Evolutionary conservation across 2,797 vertebrate species (phyloP), one percentile per base, ranked within the genome.

Genomic region (Balearica regulorum): DNA sequence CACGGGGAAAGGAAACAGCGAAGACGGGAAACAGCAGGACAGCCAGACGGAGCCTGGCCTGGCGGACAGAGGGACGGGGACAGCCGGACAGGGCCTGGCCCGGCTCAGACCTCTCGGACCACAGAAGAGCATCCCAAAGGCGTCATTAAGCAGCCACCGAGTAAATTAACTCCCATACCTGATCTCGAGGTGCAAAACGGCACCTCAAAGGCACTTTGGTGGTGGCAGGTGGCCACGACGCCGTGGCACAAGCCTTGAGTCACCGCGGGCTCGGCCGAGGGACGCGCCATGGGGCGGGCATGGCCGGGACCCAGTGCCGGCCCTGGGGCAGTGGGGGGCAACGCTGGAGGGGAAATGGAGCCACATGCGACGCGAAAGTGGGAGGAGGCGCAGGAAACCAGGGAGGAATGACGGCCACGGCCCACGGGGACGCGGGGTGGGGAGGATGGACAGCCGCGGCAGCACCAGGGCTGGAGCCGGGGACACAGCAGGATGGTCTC

Each of bases 21-120:
- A 87, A 71, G 92, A 69, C 71, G 29, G 95, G 93, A 96, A 96
- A 85, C 87, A 79, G 91, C 83, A 10, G 90, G 87, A 93, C 33
- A 26, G 93, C 48, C 5, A 1, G 89, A 89, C 5, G 0, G 71
- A 77, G 87, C 71, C 84, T 5, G 55, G 77, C 71, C 58, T 43
- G 89, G 76, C 17, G 25, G 58, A 60, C 16, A 4, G 64, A 89
- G 46, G 76, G 82, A 84, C 2, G 0, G 60, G 85, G 54, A 48
- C 73, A 72, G 60, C 14, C 13, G 6, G 57, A 66, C 64, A 37
- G 24, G 44, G 43, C 46, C 66, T n/a, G 66, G 71, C 33, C 11
- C 0, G 0, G 51, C 68, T 83, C 68, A 31, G 53, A 25, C 51
- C 4, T 0, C 58, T 10, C 5, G 44, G 72, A 33, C 33, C 3